Conservation (phyloP, 2,888 invertebrate genomes). For the Mesorhabditis spiculigera region DNA sequence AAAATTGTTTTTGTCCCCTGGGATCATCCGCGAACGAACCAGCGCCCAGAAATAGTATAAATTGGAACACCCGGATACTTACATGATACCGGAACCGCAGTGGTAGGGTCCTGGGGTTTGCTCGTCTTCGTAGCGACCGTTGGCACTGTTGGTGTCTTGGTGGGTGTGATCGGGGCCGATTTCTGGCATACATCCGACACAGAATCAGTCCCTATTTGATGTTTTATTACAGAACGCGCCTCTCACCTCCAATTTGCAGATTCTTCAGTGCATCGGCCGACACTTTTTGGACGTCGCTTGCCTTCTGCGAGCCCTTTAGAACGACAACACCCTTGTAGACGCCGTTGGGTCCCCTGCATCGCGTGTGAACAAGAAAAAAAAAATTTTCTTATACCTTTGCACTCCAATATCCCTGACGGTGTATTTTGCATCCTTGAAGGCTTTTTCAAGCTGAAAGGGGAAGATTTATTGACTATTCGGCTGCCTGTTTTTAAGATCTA, state of each 20-base stretch:
- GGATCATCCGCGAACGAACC: no score
- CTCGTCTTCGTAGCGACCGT: no score
- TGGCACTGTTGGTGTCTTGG: no score
- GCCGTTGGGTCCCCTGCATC: neutral
- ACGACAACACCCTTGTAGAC: neutral
- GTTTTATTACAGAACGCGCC: no score
- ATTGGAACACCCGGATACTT: no score
- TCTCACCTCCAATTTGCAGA: no score
- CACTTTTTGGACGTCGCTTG: neutral
- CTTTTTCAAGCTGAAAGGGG: neutral
- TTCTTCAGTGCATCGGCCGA: neutral
- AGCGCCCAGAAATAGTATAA: no score
- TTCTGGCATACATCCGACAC: neutral
- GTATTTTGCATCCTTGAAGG: conserved; percentile 4
- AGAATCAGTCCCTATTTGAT: neutral
- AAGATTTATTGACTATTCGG: neutral
- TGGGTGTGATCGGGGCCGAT: no score
- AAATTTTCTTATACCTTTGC: neutral
- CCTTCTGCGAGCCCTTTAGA: neutral
- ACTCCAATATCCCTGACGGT: neutral
- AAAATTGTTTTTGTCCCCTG: no score
- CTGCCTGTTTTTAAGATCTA: neutral
- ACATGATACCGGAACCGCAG: no score
- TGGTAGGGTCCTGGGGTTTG: no score
- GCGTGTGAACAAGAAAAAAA: neutral